A percentile compares a stretch with the other conserved stretches of the same genome.
Evolutionary conservation across 1,140 invertebrate species (phyloP).

Genomic region (Trachymyrmex cornetzi): DNA sequence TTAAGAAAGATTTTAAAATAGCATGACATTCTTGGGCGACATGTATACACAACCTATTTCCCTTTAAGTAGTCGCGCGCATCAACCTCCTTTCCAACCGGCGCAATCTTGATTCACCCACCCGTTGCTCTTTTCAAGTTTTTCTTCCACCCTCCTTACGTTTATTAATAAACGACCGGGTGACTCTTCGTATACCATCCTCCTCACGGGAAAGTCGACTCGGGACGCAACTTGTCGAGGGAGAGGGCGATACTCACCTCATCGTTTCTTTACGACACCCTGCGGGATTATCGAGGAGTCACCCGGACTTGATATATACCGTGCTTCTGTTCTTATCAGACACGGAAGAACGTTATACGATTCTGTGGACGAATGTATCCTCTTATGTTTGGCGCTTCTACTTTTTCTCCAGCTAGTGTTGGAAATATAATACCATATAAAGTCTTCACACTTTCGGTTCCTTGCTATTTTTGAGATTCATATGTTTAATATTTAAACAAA

Average conservation of each 20-base stretch:
- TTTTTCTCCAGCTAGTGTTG: not conserved
- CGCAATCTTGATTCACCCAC: constrained; percentile 45
- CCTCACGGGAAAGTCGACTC: constrained; percentile 5
- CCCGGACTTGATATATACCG: constrained; percentile 49
- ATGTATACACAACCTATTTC: constrained; percentile 54
- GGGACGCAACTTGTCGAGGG: constrained; percentile 38
- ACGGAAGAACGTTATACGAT: constrained; percentile 46
- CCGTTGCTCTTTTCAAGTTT: constrained; percentile 49
- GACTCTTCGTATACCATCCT: constrained; percentile 30
- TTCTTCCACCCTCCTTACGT: constrained; percentile 50
- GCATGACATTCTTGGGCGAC: constrained; percentile 32
- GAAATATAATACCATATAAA: not conserved
- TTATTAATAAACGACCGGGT: constrained; percentile 75
- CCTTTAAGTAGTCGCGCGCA: constrained; percentile 51
- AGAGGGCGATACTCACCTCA: constrained; percentile 44
- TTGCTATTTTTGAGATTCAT: not conserved
- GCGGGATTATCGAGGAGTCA: constrained; percentile 61
- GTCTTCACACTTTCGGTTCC: not conserved
- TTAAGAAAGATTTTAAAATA: constrained; percentile 52
- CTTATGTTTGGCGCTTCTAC: constrained; percentile 12
- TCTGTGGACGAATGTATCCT: constrained; percentile 20
- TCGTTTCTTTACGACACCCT: constrained; percentile 59
- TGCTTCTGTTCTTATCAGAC: constrained; percentile 34
- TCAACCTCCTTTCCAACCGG: constrained; percentile 27
- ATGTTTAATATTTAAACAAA: not conserved